Conservation (phyloP, 2,888 invertebrate species). For the Venustoraphidia nigricollis region DNA sequence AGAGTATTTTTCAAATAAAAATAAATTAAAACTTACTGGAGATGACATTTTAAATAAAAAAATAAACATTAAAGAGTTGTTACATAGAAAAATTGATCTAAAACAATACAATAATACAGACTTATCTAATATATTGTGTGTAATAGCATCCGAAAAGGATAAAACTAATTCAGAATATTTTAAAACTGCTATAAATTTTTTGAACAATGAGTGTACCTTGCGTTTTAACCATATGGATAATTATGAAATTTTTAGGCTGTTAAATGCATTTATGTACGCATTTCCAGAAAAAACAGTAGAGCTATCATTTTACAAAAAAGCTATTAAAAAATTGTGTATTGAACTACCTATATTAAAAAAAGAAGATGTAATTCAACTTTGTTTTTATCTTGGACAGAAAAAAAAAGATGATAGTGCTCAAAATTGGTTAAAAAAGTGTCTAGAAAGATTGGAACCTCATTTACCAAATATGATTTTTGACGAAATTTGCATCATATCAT, state of each 20-base stretch:
- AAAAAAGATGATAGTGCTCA: constrained; percentile 20
- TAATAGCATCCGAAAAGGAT: no score
- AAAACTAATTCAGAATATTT: no score
- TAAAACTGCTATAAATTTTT: no score
- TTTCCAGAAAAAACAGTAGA: constrained; percentile 20
- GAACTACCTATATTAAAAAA: constrained; percentile 16
- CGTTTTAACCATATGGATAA: no score
- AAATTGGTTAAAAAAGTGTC: constrained; percentile 17
- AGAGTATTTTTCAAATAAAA: constrained; percentile 5
- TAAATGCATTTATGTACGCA: constrained; percentile 20
- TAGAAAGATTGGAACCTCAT: constrained; percentile 16
- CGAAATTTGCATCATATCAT: constrained; percentile 26
- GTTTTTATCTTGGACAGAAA: constrained; percentile 24
- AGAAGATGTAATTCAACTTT: constrained; percentile 22
- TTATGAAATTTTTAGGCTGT: constrained; percentile 16
- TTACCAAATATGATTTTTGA: constrained; percentile 19
- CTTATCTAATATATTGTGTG: no score
- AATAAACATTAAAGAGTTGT: no score
- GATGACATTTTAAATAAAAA: no score
- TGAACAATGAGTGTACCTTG: no score
- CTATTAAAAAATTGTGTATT: constrained; percentile 16
- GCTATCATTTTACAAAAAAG: constrained; percentile 19
- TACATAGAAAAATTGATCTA: no score
- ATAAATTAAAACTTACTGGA: no score
- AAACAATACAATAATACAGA: no score